Conservation (phyloP, 2,113 vertebrate species). For the Clarias macrocephalus region DNA sequence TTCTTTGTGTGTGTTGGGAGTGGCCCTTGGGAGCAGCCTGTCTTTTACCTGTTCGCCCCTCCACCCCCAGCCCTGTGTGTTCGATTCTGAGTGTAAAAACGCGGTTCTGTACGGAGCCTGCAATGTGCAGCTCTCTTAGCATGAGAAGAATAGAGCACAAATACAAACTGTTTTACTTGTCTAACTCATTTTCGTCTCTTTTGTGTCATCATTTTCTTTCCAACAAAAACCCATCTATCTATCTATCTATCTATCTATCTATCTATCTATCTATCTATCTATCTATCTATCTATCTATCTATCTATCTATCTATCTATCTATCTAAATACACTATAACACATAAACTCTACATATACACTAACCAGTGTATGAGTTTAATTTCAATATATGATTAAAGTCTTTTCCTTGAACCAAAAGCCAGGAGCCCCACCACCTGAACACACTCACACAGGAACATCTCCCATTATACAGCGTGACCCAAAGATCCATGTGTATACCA, state of each 20-base stretch:
- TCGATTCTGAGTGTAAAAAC: conserved; percentile 45
- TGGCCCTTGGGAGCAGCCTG: conserved; percentile 60
- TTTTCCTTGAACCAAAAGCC: conserved; percentile 39
- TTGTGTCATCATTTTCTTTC: conserved; percentile 63
- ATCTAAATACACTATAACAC: background rate
- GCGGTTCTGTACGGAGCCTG: conserved; percentile 51
- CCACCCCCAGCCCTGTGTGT: conserved; percentile 55
- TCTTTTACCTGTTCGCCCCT: conserved; percentile 56
- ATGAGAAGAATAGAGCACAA: conserved; percentile 73
- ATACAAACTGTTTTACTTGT: conserved; percentile 72
- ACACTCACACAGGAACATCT: conserved; percentile 45
- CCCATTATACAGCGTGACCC: background rate
- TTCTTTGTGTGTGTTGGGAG: conserved; percentile 61
- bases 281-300: conserved; percentile 6
- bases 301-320: conserved; percentile 1
- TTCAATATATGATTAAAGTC: conserved; percentile 39
- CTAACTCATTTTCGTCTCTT: conserved; percentile 54
- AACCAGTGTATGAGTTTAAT: conserved; percentile 13
- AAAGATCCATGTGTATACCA: too few species aligned
- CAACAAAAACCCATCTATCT: background rate
- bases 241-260: conserved; percentile 1
- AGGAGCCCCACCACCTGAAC: conserved; percentile 41
- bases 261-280: conserved; percentile 28
- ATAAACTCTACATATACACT: background rate
- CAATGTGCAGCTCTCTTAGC: conserved; percentile 56